Evolutionary conservation across 2,888 invertebrate genomes (phyloP).

Genomic region (Drosophila limbata): DNA sequence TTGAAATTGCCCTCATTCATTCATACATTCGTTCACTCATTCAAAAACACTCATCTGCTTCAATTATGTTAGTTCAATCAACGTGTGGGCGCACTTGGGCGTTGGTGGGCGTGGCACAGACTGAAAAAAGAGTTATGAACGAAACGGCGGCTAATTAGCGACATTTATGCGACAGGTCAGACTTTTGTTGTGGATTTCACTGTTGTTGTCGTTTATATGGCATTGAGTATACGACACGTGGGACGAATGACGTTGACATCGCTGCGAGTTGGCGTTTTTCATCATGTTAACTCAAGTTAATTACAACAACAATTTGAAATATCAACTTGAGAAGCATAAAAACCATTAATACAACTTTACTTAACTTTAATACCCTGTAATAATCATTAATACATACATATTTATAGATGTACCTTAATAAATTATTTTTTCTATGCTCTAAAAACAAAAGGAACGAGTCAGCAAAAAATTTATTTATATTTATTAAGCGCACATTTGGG

Average conservation of each 20-base stretch:
- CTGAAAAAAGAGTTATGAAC: slow-evolving; percentile 32
- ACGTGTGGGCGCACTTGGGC: slow-evolving; percentile 7
- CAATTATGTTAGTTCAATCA: slow-evolving; percentile 51
- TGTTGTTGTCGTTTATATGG: slow-evolving; percentile 18
- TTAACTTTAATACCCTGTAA: background rate
- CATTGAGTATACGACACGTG: slow-evolving; percentile 62
- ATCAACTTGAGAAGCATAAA: background rate
- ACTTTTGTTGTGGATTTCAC: slow-evolving; percentile 1
- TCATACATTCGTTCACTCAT: slow-evolving; percentile 5
- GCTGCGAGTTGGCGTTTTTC: slow-evolving; percentile 47
- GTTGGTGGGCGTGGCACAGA: slow-evolving; percentile 48
- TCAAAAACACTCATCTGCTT: slow-evolving; percentile 35
- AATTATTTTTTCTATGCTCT: too few species aligned
- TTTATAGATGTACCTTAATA: too few species aligned
- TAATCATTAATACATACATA: background rate
- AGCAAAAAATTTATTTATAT: too few species aligned
- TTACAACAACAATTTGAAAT: background rate
- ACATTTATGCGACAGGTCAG: slow-evolving; percentile 48
- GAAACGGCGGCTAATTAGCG: slow-evolving; percentile 65
- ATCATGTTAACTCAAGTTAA: background rate
- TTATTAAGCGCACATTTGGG: too few species aligned
- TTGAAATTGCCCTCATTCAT: slow-evolving; percentile 17
- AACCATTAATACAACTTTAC: background rate
- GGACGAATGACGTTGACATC: slow-evolving; percentile 5
- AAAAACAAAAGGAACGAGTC: too few species aligned